These are phyloP conservation scores for Pteruthius melanotis DNA, from an alignment of 2,113 vertebrate species.

Conservation along the genomic window DNA sequence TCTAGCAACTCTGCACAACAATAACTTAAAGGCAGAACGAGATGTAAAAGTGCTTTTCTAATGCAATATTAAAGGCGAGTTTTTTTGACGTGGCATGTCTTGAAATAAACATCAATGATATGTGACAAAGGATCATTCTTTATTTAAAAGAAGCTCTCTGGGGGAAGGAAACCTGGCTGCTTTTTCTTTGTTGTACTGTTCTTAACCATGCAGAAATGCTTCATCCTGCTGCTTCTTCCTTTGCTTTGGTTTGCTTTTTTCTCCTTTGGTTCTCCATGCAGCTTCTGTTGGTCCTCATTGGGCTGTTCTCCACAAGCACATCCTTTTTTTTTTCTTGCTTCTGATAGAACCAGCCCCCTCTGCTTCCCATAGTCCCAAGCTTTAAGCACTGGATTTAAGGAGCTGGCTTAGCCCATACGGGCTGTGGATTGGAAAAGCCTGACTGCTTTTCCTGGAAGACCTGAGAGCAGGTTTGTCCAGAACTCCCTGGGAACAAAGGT, in stretches of 20 bases:
- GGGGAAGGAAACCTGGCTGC: constrained; percentile 35
- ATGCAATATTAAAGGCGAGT: constrained; percentile 73
- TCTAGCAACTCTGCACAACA: constrained; percentile 63
- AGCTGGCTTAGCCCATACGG: fast-evolving
- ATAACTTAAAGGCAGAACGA: constrained; percentile 63
- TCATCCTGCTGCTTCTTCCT: constrained; percentile 36
- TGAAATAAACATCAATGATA: constrained; percentile 78
- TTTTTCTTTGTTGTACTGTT: constrained; percentile 47
- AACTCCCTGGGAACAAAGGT: neutral
- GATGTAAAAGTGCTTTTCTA: constrained; percentile 78
- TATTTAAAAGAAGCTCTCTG: constrained; percentile 56
- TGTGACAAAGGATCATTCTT: constrained; percentile 69
- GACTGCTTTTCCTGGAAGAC: neutral
- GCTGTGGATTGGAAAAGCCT: neutral
- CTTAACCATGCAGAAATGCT: neutral
- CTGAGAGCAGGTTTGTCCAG: neutral
- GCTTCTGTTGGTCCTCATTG: neutral
- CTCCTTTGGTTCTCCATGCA: constrained; percentile 26
- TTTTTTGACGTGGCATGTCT: constrained; percentile 78
- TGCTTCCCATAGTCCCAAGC: neutral
- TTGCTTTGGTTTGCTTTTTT: neutral
- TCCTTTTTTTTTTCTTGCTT: constrained; percentile 11
- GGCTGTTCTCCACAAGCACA: constrained; percentile 21
- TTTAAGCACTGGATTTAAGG: neutral
- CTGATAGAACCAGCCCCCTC: neutral